Percentiles rank a stretch among this genome's conserved stretches.
phyloP scores from a whole-genome alignment of 2,797 vertebrate species.

The Muraenolepis orangiensis region DNA sequence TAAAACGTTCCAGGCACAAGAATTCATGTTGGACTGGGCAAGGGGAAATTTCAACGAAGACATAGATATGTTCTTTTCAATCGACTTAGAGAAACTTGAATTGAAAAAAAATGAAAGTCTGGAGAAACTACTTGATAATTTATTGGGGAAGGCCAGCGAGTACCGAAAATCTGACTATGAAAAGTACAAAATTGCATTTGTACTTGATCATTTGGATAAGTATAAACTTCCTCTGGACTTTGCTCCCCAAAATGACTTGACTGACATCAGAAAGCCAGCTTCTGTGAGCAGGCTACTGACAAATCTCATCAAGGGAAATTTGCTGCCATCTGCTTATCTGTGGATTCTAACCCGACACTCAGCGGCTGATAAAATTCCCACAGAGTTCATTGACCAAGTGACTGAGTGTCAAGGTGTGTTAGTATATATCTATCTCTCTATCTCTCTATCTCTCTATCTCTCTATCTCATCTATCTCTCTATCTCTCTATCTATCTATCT shows the following conservation, averaged over 20 bases:
- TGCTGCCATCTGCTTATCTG: conserved; percentile 32
- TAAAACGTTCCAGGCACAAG: conserved; percentile 45
- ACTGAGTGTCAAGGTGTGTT: conserved; percentile 33
- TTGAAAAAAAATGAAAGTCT: conserved; percentile 22
- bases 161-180: neutral
- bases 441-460: neutral
- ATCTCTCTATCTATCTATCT: neutral
- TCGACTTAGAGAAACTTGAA: conserved; percentile 48
- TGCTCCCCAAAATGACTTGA: neutral
- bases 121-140: conserved; percentile 23
- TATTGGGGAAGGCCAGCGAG: neutral
- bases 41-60: fast-evolving
- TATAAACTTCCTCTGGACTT: conserved; percentile 52
- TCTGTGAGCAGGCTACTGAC: conserved; percentile 34
- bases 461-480: neutral
- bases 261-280: neutral
- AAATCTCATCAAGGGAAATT: conserved; percentile 32
- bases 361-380: conserved; percentile 30
- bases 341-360: conserved; percentile 41
- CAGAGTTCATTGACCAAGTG: neutral
- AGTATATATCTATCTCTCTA: neutral
- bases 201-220: conserved; percentile 61
- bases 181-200: conserved; percentile 34
- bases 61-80: conserved; percentile 26
- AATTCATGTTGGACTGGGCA: conserved; percentile 38